Conservation (phyloP, 2,888 invertebrate genomes). For the Bembecia ichneumoniformis region DNA sequence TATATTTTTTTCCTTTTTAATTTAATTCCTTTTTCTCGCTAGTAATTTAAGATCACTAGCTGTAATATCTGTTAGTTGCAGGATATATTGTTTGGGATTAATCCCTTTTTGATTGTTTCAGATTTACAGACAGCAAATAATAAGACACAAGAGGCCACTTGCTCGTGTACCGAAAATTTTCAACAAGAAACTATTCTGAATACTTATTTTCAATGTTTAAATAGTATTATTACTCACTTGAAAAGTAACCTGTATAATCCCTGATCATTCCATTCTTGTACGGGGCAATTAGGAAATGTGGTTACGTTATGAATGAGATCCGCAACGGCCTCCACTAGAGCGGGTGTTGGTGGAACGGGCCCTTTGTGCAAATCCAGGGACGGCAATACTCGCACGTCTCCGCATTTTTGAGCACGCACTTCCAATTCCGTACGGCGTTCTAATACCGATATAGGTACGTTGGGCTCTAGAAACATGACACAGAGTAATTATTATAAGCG, state of each 20-base stretch:
- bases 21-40: no score
- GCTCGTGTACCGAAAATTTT: no score
- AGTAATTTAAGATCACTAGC: no score
- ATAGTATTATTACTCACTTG: constrained; percentile 30
- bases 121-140: no score
- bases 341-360: constrained; percentile 39
- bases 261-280: constrained; percentile 48
- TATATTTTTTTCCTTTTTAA: no score
- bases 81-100: no score
- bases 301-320: constrained; percentile 44
- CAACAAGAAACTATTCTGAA: no score
- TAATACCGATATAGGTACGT: constrained; percentile 43
- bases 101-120: no score
- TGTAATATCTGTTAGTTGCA: no score
- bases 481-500: background rate
- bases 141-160: no score
- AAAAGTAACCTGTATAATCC: constrained; percentile 54
- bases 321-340: constrained; percentile 36
- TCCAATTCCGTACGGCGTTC: constrained; percentile 51
- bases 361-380: constrained; percentile 7
- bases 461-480: constrained; percentile 39
- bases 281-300: constrained; percentile 35
- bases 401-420: constrained; percentile 48
- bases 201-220: no score
- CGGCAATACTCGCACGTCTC: constrained; percentile 33